phyloP scores from a whole-genome alignment of 2,797 vertebrate genomes.

The Danio albolineatus region DNA sequence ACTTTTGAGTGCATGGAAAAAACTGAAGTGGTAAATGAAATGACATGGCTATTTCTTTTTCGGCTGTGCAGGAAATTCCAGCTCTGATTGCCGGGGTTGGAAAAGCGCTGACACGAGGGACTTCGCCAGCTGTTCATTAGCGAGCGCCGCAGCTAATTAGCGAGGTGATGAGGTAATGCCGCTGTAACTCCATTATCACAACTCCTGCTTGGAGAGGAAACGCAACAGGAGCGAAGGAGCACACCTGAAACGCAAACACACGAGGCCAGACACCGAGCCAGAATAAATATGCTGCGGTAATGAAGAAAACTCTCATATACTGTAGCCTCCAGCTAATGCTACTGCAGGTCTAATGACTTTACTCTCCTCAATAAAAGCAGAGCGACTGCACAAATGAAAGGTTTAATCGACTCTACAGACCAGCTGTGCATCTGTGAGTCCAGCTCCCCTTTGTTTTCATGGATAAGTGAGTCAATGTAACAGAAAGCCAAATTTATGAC shows the following conservation, averaged over 20 bases:
- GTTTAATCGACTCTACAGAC: constrained; percentile 2
- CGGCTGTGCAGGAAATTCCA: constrained; percentile 72
- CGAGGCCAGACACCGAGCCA: constrained; percentile 60
- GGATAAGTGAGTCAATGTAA: neutral
- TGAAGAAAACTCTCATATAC: constrained; percentile 6
- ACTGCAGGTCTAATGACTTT: constrained; percentile 23
- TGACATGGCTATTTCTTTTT: constrained; percentile 56
- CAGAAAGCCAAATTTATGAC: neutral
- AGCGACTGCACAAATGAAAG: neutral
- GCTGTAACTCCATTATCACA: constrained; percentile 76
- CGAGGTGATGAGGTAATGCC: constrained; percentile 78
- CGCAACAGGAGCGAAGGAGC: constrained; percentile 62
- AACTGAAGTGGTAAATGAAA: constrained; percentile 68
- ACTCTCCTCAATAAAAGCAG: neutral
- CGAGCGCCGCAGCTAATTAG: constrained; percentile 78
- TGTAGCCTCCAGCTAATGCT: constrained; percentile 9
- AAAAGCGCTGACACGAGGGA: constrained; percentile 71
- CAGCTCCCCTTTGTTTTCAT: neutral
- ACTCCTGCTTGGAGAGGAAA: constrained; percentile 73
- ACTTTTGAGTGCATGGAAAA: constrained; percentile 55
- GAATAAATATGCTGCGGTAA: constrained; percentile 66
- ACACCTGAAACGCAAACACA: constrained; percentile 70
- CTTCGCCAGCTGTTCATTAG: constrained; percentile 82
- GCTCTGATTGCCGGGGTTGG: constrained; percentile 43
- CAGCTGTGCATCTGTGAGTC: neutral